These are phyloP conservation scores for Epinephelus coioides DNA, from an alignment of 2,797 vertebrate genomes.

Conservation along the genomic window DNA sequence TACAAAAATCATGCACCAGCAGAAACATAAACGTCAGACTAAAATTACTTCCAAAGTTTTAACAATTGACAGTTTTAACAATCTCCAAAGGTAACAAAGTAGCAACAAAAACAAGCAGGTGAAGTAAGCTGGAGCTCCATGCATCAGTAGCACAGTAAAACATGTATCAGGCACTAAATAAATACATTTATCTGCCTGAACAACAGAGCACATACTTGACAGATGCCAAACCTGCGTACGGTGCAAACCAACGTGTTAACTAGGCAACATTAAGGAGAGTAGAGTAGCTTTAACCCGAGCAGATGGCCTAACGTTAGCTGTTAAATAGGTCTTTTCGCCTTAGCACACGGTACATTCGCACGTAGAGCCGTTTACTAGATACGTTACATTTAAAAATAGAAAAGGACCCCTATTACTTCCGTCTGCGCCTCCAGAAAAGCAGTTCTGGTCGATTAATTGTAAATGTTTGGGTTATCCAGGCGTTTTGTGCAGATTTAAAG, in stretches of 20 bases:
- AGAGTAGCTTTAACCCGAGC: background rate
- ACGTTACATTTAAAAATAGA: conserved; percentile 22
- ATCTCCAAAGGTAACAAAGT: too few species aligned
- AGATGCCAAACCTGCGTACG: background rate
- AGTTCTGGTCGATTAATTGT: background rate
- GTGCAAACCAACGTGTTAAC: background rate
- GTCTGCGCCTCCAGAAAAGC: background rate
- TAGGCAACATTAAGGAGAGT: background rate
- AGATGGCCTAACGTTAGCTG: background rate
- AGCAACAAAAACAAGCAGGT: conserved; percentile 1
- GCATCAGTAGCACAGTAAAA: background rate
- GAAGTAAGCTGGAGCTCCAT: background rate
- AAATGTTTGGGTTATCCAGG: conserved; percentile 19
- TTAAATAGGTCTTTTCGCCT: background rate
- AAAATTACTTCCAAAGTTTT: background rate
- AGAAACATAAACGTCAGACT: background rate
- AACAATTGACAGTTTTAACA: background rate
- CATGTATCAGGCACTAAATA: background rate
- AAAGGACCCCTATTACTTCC: background rate
- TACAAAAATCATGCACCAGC: background rate
- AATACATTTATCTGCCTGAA: background rate
- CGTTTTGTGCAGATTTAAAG: conserved; percentile 59
- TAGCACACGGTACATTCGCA: conserved; percentile 23
- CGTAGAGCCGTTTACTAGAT: background rate
- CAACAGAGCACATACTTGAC: background rate